Conservation (phyloP, 2,797 vertebrate genomes). For the Salarias fasciatus region DNA sequence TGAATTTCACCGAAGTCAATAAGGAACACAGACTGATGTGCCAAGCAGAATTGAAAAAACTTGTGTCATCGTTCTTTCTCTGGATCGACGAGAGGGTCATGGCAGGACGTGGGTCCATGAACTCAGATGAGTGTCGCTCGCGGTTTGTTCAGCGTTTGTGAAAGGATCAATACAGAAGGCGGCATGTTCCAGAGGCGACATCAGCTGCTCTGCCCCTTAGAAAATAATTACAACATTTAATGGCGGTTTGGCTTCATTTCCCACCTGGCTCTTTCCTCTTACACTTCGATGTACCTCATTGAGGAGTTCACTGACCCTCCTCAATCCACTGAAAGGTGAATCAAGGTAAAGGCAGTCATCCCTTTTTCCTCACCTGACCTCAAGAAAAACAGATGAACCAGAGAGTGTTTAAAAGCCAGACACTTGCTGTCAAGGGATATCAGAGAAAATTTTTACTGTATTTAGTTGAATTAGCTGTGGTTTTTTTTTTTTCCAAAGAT, state of each 20-base stretch:
- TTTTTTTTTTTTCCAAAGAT: too few species aligned
- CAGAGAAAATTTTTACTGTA: too few species aligned
- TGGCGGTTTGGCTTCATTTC: not conserved
- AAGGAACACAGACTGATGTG: not conserved
- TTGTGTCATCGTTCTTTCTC: too few species aligned
- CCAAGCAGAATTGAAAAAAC: not conserved
- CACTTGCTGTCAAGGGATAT: too few species aligned
- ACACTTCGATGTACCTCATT: not conserved
- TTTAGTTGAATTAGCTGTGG: too few species aligned
- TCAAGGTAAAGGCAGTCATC: not conserved
- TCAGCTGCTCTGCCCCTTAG: not conserved
- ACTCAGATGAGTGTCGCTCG: not conserved
- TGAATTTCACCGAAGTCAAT: not conserved
- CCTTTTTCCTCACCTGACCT: conserved; percentile 4
- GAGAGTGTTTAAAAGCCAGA: not conserved
- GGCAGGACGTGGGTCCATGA: too few species aligned
- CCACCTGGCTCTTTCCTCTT: not conserved
- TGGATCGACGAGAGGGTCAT: too few species aligned
- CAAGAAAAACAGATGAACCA: conserved; percentile 5
- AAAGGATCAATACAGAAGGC: not conserved
- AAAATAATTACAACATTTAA: not conserved
- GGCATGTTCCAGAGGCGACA: not conserved
- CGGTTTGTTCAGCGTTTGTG: not conserved
- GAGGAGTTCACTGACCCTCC: conserved; percentile 4
- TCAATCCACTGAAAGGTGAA: conserved; percentile 16